Percentiles rank a stretch among this genome's conserved stretches.
phyloP scores from a whole-genome alignment of 2,888 invertebrate species.

The Urechis unicinctus region DNA sequence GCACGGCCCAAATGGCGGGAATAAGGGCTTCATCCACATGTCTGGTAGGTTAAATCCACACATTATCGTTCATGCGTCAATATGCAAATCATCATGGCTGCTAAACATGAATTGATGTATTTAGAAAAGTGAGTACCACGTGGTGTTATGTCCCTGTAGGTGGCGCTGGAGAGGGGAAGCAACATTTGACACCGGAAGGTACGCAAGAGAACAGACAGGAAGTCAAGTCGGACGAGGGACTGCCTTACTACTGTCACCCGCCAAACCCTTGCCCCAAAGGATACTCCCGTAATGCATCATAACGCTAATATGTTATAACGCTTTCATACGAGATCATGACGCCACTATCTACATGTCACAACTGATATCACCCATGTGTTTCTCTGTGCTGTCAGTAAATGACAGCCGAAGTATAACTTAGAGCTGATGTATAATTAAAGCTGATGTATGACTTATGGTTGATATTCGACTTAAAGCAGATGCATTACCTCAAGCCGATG shows the following conservation, averaged over 20 bases:
- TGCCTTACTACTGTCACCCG: slow-evolving; percentile 98
- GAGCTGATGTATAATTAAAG: no score
- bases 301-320: background rate
- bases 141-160: slow-evolving; percentile 30
- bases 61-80: background rate
- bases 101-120: background rate
- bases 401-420: no score
- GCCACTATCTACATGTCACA: no score
- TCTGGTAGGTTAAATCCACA: background rate
- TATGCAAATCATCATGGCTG: background rate
- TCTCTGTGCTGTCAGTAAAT: no score
- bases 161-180: slow-evolving; percentile 72
- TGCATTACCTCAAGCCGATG: no score
- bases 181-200: slow-evolving; percentile 56
- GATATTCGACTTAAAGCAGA: no score
- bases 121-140: background rate
- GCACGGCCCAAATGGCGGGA: slow-evolving; percentile 5
- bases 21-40: background rate
- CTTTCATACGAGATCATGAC: no score
- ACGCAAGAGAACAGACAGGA: slow-evolving; percentile 60
- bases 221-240: slow-evolving; percentile 81
- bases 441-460: no score
- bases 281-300: slow-evolving; percentile 62
- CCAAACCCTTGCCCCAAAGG: slow-evolving; percentile 98
- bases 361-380: no score